These are phyloP conservation scores for Sebastes umbrosus DNA, from an alignment of 2,797 vertebrate species.

Conservation along the genomic window DNA sequence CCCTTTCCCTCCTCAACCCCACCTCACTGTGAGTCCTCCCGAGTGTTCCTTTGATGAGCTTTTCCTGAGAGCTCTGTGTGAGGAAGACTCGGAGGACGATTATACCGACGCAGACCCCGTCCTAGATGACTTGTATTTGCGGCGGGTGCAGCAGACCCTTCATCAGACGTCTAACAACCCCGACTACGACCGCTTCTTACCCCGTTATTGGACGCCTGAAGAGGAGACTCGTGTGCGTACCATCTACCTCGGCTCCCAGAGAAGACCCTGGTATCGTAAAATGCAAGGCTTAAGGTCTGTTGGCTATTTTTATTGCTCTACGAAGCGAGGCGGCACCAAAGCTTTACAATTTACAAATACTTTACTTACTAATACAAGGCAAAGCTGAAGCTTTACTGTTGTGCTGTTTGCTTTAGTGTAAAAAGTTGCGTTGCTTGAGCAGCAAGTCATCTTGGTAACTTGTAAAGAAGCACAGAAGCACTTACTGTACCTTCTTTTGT, in stretches of 20 bases:
- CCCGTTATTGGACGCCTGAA: constrained; percentile 88
- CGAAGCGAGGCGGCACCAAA: neutral
- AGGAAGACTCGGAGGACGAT: constrained; percentile 75
- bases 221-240: constrained; percentile 85
- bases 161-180: constrained; percentile 75
- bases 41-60: constrained; percentile 47
- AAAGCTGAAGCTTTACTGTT: neutral
- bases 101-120: constrained; percentile 86
- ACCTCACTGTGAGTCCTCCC: neutral
- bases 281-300: constrained; percentile 94
- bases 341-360: neutral
- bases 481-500: neutral
- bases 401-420: neutral
- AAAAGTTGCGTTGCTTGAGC: neutral
- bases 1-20: constrained; percentile 22
- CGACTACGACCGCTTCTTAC: constrained; percentile 87
- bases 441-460: neutral
- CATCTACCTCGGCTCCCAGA: constrained; percentile 86
- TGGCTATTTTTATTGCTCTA: neutral
- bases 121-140: constrained; percentile 79
- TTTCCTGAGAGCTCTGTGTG: constrained; percentile 76
- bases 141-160: constrained; percentile 62
- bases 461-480: neutral
- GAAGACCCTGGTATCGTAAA: constrained; percentile 93
- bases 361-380: neutral